phyloP scores from a whole-genome alignment of 2,888 invertebrate genomes.

The Amphipoea lucens region DNA sequence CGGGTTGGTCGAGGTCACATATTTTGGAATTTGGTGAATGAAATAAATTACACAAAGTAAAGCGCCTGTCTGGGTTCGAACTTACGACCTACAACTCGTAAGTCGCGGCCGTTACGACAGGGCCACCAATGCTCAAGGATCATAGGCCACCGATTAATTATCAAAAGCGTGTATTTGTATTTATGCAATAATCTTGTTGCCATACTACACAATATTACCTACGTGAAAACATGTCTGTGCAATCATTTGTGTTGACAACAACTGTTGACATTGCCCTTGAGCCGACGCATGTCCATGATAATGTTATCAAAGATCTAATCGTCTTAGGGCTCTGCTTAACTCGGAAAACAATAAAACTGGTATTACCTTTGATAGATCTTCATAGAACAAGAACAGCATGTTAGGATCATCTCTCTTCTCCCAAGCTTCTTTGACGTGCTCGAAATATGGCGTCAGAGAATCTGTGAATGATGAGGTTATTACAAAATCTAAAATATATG shows the following conservation, averaged over 20 bases:
- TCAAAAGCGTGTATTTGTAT: background rate
- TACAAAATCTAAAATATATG: background rate
- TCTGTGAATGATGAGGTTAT: slow-evolving; percentile 78
- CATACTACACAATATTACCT: background rate
- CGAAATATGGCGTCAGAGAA: slow-evolving; percentile 92
- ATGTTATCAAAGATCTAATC: slow-evolving; percentile 24
- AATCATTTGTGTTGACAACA: background rate
- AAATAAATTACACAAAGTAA: too few relatives aligned
- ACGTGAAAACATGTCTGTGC: background rate
- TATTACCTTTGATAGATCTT: slow-evolving; percentile 92
- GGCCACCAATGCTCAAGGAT: too few relatives aligned
- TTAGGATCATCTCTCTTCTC: slow-evolving; percentile 90
- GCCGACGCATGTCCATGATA: background rate
- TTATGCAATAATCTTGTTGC: background rate
- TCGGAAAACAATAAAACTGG: background rate
- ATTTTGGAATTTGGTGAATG: too few relatives aligned
- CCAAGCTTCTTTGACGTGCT: slow-evolving; percentile 94
- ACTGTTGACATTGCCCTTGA: background rate
- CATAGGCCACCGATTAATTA: background rate
- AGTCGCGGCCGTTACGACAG: too few relatives aligned
- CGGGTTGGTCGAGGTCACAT: too few relatives aligned
- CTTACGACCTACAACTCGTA: too few relatives aligned
- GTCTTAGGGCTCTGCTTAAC: too few relatives aligned
- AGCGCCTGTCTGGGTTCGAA: too few relatives aligned
- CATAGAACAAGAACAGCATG: slow-evolving; percentile 93